phyloP scores from a whole-genome alignment of 2,113 vertebrate species.

The Gobius niger region DNA sequence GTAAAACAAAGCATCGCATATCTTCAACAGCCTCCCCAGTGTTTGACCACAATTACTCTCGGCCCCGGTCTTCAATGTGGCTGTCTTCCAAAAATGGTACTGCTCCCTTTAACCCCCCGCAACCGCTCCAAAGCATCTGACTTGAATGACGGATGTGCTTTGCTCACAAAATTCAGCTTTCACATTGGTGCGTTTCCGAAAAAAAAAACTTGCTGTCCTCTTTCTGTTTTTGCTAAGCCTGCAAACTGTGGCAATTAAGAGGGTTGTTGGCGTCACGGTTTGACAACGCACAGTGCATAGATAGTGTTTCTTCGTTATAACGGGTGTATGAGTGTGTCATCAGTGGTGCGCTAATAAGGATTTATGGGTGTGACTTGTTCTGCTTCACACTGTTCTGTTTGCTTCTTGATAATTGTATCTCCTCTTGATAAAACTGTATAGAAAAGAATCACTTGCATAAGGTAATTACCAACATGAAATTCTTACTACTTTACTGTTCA shows the following conservation, averaged over 20 bases:
- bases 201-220: slow-evolving; percentile 41
- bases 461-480: no score
- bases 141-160: slow-evolving; percentile 23
- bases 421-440: background rate
- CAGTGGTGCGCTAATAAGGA: slow-evolving; percentile 46
- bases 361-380: slow-evolving; percentile 38
- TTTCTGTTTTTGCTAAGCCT: slow-evolving; percentile 61
- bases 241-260: slow-evolving; percentile 54
- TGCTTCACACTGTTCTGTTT: slow-evolving; percentile 2
- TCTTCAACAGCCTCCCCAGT: slow-evolving; percentile 78
- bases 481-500: no score
- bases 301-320: slow-evolving; percentile 33
- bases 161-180: slow-evolving; percentile 40
- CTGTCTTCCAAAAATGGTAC: slow-evolving; percentile 78
- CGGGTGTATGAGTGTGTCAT: slow-evolving; percentile 21
- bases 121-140: slow-evolving; percentile 38
- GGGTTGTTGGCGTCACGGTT: slow-evolving; percentile 47
- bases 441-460: background rate
- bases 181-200: slow-evolving; percentile 30
- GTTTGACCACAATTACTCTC: slow-evolving; percentile 83
- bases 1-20: slow-evolving; percentile 76
- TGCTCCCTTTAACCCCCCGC: slow-evolving; percentile 61
- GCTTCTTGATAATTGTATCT: background rate
- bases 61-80: slow-evolving; percentile 75
- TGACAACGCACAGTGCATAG: slow-evolving; percentile 35